Conservation (phyloP, 2,888 invertebrate species). For the Amphipyra berbera region DNA sequence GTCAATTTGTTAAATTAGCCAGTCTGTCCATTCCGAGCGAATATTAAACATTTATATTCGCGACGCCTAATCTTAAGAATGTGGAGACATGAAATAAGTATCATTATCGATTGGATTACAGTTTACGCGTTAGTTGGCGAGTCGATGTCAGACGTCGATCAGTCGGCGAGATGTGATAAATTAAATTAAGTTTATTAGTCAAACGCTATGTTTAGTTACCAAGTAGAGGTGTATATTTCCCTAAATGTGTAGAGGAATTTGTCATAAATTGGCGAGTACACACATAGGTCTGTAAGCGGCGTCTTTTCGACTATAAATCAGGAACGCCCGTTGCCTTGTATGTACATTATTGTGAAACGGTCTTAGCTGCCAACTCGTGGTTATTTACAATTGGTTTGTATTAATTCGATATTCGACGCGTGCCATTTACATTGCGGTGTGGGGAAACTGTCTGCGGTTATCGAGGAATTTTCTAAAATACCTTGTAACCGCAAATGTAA, state of each 20-base stretch:
- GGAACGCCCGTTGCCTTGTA: slow-evolving; percentile 38
- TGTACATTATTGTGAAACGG: slow-evolving; percentile 47
- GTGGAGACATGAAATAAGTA: slow-evolving; percentile 60
- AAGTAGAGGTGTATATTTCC: slow-evolving; percentile 64
- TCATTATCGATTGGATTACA: slow-evolving; percentile 60
- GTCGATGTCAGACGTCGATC: slow-evolving; percentile 63
- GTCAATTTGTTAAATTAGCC: slow-evolving; percentile 34
- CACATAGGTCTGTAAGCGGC: slow-evolving; percentile 13
- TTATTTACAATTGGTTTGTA: slow-evolving; percentile 55
- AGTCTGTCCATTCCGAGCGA: slow-evolving; percentile 47
- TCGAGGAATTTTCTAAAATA: slow-evolving; percentile 35
- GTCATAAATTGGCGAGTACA: slow-evolving; percentile 56
- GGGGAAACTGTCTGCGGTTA: slow-evolving; percentile 42
- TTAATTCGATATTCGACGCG: slow-evolving; percentile 54
- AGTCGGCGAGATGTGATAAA: slow-evolving; percentile 61
- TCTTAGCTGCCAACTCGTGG: slow-evolving; percentile 47
- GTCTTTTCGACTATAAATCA: slow-evolving; percentile 37
- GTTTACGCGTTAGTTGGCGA: slow-evolving; percentile 60
- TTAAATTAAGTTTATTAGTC: slow-evolving; percentile 58
- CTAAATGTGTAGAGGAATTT: slow-evolving; percentile 68
- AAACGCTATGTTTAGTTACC: slow-evolving; percentile 56
- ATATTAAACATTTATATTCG: slow-evolving; percentile 62
- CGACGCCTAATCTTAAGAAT: slow-evolving; percentile 64
- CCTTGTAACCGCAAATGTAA: slow-evolving; percentile 31
- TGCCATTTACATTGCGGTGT: slow-evolving; percentile 53